Conservation (phyloP, 2,888 invertebrate species). For the Callosobruchus maculatus region DNA sequence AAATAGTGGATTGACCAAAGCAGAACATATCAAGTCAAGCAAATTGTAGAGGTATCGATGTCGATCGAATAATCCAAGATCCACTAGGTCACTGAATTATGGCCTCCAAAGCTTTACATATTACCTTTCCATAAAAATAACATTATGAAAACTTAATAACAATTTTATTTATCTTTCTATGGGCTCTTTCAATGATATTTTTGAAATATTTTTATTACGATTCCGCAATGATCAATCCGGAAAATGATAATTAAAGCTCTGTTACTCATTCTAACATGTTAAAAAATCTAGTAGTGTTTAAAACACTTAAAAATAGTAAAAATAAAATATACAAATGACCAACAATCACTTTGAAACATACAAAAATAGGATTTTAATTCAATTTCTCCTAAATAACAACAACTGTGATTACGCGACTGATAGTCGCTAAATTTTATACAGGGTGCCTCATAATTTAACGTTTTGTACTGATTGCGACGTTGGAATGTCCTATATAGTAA, state of each 20-base stretch:
- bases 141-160: too few species aligned
- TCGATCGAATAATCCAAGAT: too few species aligned
- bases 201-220: too few species aligned
- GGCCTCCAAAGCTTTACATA: too few species aligned
- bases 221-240: constrained; percentile 32
- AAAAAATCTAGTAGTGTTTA: constrained; percentile 36
- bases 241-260: constrained; percentile 46
- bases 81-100: too few species aligned
- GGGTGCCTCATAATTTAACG: background rate
- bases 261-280: constrained; percentile 42
- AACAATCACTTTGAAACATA: constrained; percentile 38
- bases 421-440: background rate
- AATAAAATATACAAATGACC: constrained; percentile 44
- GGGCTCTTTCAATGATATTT: too few species aligned
- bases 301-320: constrained; percentile 30
- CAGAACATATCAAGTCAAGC: too few species aligned
- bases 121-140: too few species aligned
- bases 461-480: too few species aligned
- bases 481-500: background rate
- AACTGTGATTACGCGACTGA: background rate
- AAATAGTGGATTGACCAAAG: background rate
- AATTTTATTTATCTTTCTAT: too few species aligned
- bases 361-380: constrained; percentile 42
- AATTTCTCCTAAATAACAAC: background rate
- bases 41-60: too few species aligned